A percentile compares a stretch with the other conserved stretches of the same genome.
phyloP scores from a whole-genome alignment of 1,140 invertebrate genomes.

The Melipona quadrifasciata region DNA sequence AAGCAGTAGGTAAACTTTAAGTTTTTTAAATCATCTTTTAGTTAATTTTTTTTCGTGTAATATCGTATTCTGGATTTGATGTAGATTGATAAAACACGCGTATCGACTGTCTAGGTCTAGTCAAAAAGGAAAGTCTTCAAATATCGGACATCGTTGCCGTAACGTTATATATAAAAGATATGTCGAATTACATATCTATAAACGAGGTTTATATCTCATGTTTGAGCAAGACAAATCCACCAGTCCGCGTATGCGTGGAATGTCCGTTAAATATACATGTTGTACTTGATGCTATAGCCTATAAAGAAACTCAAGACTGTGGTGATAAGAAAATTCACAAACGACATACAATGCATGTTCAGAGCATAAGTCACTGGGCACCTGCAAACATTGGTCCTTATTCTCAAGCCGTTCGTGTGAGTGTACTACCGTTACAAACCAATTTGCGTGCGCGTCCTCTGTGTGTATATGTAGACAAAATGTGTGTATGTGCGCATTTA shows the following conservation, averaged over 20 bases:
- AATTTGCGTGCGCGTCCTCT: conserved; percentile 42
- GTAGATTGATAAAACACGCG: not conserved
- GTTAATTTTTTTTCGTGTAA: conserved; percentile 19
- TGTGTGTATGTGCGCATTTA: conserved; percentile 37
- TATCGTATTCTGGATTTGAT: not conserved
- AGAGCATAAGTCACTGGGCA: conserved; percentile 97
- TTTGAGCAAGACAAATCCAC: conserved; percentile 91
- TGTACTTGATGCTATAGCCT: conserved; percentile 90
- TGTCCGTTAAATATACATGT: conserved; percentile 89
- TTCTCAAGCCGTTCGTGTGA: conserved; percentile 93
- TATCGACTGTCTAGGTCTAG: conserved; percentile 78
- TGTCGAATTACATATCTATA: conserved; percentile 89
- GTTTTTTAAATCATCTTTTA: conserved; percentile 41
- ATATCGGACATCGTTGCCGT: conserved; percentile 89
- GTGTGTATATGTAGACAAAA: conserved; percentile 42
- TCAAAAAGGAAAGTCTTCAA: conserved; percentile 83
- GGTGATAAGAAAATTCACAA: conserved; percentile 77
- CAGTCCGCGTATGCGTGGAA: conserved; percentile 93
- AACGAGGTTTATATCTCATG: conserved; percentile 90
- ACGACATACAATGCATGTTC: conserved; percentile 93
- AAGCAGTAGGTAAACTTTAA: conserved; percentile 88
- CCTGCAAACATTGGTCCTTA: conserved; percentile 98
- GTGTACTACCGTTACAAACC: conserved; percentile 58
- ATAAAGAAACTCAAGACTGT: conserved; percentile 78
- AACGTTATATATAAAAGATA: conserved; percentile 91